phyloP scores from a whole-genome alignment of 2,797 vertebrate species.

The Macropodus opercularis region DNA sequence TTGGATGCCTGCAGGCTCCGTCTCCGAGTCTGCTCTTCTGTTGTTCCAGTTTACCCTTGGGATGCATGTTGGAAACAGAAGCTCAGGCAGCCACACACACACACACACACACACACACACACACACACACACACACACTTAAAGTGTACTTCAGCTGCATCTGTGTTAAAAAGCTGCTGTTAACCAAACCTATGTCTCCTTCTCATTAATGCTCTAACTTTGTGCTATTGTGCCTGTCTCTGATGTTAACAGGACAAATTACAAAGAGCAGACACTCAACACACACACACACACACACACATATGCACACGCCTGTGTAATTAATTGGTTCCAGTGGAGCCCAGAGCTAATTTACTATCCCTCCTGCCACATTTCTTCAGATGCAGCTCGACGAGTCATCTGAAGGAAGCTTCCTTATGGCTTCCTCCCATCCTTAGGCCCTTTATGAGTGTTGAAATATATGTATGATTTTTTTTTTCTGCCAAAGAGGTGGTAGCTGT shows the following conservation, averaged over 20 bases:
- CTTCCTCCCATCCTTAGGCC: constrained; percentile 51
- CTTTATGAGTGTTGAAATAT: constrained; percentile 41
- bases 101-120: constrained; percentile 28
- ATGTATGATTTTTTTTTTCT: constrained; percentile 21
- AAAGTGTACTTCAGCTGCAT: constrained; percentile 22
- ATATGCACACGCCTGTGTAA: constrained; percentile 57
- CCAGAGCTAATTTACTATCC: constrained; percentile 76
- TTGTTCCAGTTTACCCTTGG: constrained; percentile 62
- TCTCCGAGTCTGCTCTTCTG: constrained; percentile 57
- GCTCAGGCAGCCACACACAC: constrained; percentile 30
- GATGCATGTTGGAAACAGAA: constrained; percentile 53
- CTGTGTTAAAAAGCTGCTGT: constrained; percentile 44
- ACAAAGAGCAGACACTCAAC: constrained; percentile 56
- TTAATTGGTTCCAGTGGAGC: constrained; percentile 84
- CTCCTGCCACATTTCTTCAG: constrained; percentile 69
- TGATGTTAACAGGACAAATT: constrained; percentile 69
- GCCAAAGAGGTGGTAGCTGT: constrained; percentile 44
- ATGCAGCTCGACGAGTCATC: constrained; percentile 57
- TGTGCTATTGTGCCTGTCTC: constrained; percentile 51
- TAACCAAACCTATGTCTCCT: constrained; percentile 42
- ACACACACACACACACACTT: constrained; percentile 21
- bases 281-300: constrained; percentile 46
- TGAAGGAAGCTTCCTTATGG: constrained; percentile 58
- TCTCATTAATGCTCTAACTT: constrained; percentile 56
- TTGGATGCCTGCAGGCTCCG: constrained; percentile 63